Evolutionary conservation across 1,140 invertebrate genomes (phyloP).

Genomic region (Drosophila ambigua): DNA sequence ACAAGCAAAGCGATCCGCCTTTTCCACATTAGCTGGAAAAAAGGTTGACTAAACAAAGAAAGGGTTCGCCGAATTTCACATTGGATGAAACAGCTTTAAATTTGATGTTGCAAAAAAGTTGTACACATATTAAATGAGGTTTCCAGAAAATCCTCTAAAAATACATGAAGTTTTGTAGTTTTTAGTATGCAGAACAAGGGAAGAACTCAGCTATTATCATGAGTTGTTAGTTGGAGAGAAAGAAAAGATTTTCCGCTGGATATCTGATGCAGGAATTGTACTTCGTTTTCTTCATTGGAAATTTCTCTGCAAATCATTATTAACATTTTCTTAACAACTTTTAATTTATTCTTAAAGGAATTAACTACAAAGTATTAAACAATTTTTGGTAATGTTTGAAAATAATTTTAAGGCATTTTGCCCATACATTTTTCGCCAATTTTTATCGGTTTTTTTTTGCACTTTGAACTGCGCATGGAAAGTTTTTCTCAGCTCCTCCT

Average conservation of each 20-base stretch:
- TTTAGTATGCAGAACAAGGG: no score
- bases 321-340: neutral
- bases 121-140: no score
- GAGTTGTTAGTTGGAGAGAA: no score
- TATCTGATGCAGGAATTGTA: no score
- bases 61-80: neutral
- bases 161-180: no score
- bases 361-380: neutral
- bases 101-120: no score
- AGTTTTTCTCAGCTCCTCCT: constrained; percentile 77
- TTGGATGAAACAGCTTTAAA: constrained; percentile 4
- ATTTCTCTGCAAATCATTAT: neutral
- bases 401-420: constrained; percentile 3
- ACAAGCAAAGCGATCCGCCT: constrained; percentile 58
- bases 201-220: no score
- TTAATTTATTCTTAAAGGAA: neutral
- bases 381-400: neutral
- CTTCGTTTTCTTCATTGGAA: no score
- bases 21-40: constrained; percentile 62
- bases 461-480: constrained; percentile 74
- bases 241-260: no score
- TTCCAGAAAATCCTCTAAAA: no score
- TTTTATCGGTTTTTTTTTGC: constrained; percentile 37
- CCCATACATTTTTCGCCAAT: constrained; percentile 18
- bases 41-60: constrained; percentile 23